phyloP scores from a whole-genome alignment of 2,113 vertebrate species.

The Rhinopithecus roxellana region DNA sequence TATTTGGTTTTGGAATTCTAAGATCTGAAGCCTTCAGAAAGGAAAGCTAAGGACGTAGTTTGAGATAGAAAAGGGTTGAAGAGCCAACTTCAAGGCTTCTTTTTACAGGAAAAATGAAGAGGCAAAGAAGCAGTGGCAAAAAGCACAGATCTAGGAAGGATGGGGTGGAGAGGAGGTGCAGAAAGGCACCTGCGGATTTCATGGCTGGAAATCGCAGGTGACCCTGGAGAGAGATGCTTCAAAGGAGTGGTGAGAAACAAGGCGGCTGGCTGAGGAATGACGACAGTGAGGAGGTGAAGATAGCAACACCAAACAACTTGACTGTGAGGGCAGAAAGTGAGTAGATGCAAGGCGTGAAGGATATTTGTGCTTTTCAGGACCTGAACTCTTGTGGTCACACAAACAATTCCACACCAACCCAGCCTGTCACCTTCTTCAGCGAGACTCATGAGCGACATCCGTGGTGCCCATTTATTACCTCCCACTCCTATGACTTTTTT shows the following conservation, averaged over 20 bases:
- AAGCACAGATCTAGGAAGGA: background rate
- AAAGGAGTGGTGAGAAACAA: background rate
- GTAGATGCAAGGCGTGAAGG: background rate
- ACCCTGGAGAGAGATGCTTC: background rate
- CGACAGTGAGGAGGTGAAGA: accelerated
- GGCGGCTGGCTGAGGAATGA: background rate
- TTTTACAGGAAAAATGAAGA: background rate
- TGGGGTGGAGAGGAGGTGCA: background rate
- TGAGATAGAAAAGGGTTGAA: background rate
- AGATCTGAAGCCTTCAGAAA: background rate
- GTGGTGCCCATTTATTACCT: background rate
- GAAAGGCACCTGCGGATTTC: background rate
- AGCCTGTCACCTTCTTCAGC: background rate
- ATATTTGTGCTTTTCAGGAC: background rate
- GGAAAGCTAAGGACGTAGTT: background rate
- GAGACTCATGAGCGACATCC: background rate
- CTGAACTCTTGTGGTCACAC: background rate
- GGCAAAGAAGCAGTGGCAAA: background rate
- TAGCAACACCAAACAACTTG: background rate
- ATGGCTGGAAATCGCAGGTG: background rate
- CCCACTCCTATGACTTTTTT: background rate
- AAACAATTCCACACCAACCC: background rate
- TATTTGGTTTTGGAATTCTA: background rate
- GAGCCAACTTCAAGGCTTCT: background rate
- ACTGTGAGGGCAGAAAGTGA: background rate